Evolutionary conservation across 2,113 vertebrate species (phyloP).

Genomic region (Carlito syrichta): DNA sequence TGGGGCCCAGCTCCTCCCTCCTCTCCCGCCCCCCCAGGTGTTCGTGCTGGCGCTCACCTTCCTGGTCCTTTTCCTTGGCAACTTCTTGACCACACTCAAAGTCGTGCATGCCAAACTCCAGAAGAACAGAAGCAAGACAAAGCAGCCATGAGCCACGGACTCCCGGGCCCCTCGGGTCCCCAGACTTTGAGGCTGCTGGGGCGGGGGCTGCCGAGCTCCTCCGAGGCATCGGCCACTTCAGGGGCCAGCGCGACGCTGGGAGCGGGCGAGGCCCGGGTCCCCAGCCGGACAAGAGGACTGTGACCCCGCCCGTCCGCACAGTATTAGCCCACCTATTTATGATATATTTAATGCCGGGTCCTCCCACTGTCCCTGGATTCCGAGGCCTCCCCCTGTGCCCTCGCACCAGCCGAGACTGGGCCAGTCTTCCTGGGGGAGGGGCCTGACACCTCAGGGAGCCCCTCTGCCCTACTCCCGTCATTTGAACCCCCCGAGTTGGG

Average conservation of each 20-base stretch:
- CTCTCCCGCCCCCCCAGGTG: conserved; percentile 82
- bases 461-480: background rate
- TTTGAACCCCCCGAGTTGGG: background rate
- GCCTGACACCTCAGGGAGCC: conserved; percentile 54
- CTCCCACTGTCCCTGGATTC: background rate
- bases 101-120: conserved; percentile 95
- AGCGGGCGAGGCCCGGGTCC: background rate
- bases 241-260: background rate
- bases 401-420: background rate
- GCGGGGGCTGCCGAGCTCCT: background rate
- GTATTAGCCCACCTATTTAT: conserved; percentile 80
- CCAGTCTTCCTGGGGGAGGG: conserved; percentile 17
- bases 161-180: background rate
- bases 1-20: background rate
- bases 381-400: background rate
- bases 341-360: conserved; percentile 72
- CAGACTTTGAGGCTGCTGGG: background rate
- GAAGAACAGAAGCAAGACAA: conserved; percentile 88
- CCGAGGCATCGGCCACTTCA: background rate
- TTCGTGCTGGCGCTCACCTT: conserved; percentile 94
- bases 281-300: background rate
- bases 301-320: conserved; percentile 57
- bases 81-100: conserved; percentile 96
- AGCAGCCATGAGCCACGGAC: conserved; percentile 78
- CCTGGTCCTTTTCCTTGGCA: conserved; percentile 96